phyloP scores from a whole-genome alignment of 2,888 invertebrate genomes.

The Cephus runcator region DNA sequence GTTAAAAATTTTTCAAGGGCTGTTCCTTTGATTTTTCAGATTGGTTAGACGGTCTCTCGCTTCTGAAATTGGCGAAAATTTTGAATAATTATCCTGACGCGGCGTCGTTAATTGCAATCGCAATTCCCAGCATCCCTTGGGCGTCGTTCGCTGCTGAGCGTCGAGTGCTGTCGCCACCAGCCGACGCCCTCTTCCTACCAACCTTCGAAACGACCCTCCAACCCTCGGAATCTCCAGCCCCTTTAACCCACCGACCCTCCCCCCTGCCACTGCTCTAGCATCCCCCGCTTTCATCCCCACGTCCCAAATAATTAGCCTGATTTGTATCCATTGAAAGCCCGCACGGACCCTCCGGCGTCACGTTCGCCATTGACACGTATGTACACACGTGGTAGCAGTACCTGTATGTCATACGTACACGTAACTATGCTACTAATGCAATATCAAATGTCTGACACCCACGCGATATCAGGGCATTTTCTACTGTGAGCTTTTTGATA shows the following conservation, averaged over 20 bases:
- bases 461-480: no score
- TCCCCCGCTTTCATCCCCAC: background rate
- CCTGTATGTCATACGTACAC: no score
- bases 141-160: slow-evolving; percentile 8
- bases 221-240: background rate
- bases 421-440: no score
- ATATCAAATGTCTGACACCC: no score
- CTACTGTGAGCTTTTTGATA: no score
- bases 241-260: no score
- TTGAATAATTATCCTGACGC: slow-evolving; percentile 4
- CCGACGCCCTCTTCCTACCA: background rate
- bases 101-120: slow-evolving; percentile 10
- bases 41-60: background rate
- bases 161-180: slow-evolving; percentile 7
- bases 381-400: no score
- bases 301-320: slow-evolving; percentile 12
- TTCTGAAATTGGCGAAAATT: background rate
- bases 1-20: background rate
- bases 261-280: background rate
- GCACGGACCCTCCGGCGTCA: background rate
- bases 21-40: background rate
- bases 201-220: slow-evolving; percentile 4
- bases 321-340: slow-evolving; percentile 7
- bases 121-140: slow-evolving; percentile 7
- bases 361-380: no score